Evolutionary conservation across 2,888 invertebrate genomes (phyloP), one percentile per base, ranked within the genome.

Genomic region (Flexamia atlantica): DNA sequence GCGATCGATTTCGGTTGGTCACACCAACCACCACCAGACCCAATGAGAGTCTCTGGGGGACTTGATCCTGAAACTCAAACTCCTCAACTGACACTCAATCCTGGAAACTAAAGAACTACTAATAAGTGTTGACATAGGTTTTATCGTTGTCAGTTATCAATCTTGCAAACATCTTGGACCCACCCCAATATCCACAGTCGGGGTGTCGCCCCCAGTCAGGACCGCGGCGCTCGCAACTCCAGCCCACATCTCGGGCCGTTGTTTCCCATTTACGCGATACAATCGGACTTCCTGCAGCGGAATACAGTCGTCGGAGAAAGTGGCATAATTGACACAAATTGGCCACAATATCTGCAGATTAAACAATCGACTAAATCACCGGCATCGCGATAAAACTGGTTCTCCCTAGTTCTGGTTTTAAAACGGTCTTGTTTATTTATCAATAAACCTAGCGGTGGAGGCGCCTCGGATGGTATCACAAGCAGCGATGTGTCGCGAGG

Each of bases 301-400:
- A 64, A 64, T 64, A 64, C 64, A 64, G 64, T 64, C 64, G 64
- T 64, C 42, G 72, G 72, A 36, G 72, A 72, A 72, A 72, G 76
- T 23, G 50, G 72, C 23, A 30, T 76, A 76, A 76, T 76, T 76
- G 76, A 76, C 76, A 76, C 76, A 76, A 76, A 76, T 76, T 76
- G 76, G 50, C 76, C 46, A 76, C 76, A 76, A 76, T 76, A 76
- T 76, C 76, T 28, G 76, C 76, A 50, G 76, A 76, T 76, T 76
- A 50, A 50, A 76, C 76, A 76, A 76, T 76, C 76, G 76, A 28
- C 50, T 42, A 36, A 76, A 50, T 72, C 72, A 72, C 64, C 64
- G 28, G 4, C 28, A 72, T 72, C 28, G 25, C 46, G 50, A 76
- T 76, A 76, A 76, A 76, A 76, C 76, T 76, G 50, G 76, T 76